phyloP scores from a whole-genome alignment of 2,888 invertebrate species.

The Sisyra terminalis region DNA sequence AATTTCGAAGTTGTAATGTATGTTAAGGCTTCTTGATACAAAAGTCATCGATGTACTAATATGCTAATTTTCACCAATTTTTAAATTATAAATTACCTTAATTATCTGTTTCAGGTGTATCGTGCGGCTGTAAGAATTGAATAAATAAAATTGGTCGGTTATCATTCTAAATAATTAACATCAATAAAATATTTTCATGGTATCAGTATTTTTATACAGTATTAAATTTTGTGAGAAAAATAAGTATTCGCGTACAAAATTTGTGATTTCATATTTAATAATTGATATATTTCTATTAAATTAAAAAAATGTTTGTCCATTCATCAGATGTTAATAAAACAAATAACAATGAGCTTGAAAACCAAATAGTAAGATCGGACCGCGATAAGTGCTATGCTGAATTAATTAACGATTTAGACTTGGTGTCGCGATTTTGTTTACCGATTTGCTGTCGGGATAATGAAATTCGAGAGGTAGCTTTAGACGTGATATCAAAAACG shows the following conservation, averaged over 20 bases:
- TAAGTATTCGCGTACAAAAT: not conserved
- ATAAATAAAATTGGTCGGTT: no score
- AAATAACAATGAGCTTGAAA: constrained; percentile 21
- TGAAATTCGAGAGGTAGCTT: constrained; percentile 30
- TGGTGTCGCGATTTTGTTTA: constrained; percentile 32
- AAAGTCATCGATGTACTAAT: no score
- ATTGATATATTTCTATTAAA: not conserved
- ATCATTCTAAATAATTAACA: no score
- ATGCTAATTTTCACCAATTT: no score
- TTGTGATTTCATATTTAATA: not conserved
- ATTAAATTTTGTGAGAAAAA: not conserved
- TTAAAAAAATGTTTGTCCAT: constrained; percentile 22
- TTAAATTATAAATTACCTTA: no score
- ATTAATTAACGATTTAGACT: constrained; percentile 26
- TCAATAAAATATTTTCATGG: not conserved
- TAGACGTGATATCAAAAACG: constrained; percentile 32
- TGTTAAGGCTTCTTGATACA: no score
- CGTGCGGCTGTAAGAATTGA: no score
- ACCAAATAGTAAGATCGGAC: constrained; percentile 13
- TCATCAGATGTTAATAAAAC: constrained; percentile 22
- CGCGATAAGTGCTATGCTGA: constrained; percentile 17
- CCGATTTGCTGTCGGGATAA: constrained; percentile 35
- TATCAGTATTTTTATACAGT: constrained; percentile 1
- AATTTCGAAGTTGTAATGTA: no score
- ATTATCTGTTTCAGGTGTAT: no score